Base-by-base conservation (phyloP, 2,797 vertebrate genomes). In the Acestrorhynchus altus region DNA sequence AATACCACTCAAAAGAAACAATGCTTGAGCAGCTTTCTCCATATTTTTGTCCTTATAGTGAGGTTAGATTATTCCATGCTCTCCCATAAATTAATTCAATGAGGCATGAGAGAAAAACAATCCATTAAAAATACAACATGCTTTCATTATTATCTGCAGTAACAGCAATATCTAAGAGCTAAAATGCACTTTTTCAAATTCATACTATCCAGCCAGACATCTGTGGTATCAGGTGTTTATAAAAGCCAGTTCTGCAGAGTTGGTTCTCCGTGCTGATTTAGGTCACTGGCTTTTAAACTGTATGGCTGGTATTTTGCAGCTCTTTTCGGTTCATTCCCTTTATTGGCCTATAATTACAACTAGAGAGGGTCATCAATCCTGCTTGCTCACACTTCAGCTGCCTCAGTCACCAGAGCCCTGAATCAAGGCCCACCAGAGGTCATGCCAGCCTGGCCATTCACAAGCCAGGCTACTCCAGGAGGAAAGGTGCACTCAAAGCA, bases 321-420 rank as follows among this genome's bases (percentile, higher is more conserved):
- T 60, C 54, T 11, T 49, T 76, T 61, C 47, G 8, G 26, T 73
- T 46, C 8, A 42, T 77, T 31, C 54, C 77, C 73, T 82, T 80
- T 65, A 78, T 52, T 78, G 66, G 64, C 31, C 16, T 22, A 61
- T 47, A 73, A 80, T 80, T 77, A 77, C 74, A 16, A 6, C 28
- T 51, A 20, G 31, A 78, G 46, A 79, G 39, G 70, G 40, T 72
- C 42, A 79, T 75, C 74, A 80, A 68, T 77, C 66, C 59, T 71
- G 9, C 44, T 75, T 80, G 42, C 65, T 82, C 64, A 78, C 75
- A 64, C 61, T 47, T 74, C 72, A 76, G 65, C 72, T 73, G 65
- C 47, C 5, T 63, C 75, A 46, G 46, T 83, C 71, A 75, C 76
- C 76, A 80, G 73, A 61, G 72, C 49, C 22, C 28, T 56, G 47